A percentile compares a stretch with the other conserved stretches of the same genome.
Conservation (phyloP, 2,888 invertebrate genomes). For the Strigamia maritima region DNA sequence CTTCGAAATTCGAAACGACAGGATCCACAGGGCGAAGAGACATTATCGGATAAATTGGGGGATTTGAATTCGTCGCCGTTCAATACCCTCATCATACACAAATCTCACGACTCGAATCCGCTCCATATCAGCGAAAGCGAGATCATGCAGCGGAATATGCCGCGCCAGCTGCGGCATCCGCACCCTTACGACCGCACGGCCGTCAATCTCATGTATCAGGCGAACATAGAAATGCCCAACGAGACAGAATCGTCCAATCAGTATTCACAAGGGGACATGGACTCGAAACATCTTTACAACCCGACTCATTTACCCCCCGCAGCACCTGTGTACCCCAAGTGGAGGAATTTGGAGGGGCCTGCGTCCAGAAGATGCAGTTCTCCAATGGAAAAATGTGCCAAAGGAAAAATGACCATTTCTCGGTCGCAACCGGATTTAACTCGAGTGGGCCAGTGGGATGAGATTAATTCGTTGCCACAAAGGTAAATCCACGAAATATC, state of each 20-base stretch:
- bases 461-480: conserved; percentile 33
- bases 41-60: conserved; percentile 43
- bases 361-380: conserved; percentile 45
- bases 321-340: conserved; percentile 48
- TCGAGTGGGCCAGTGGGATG: conserved; percentile 51
- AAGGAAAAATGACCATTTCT: conserved; percentile 55
- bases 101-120: conserved; percentile 36
- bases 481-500: not conserved
- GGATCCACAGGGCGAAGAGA: conserved; percentile 90
- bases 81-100: conserved; percentile 38
- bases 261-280: conserved; percentile 45
- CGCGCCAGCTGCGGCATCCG: not conserved
- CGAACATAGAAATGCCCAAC: conserved; percentile 55
- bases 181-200: not conserved
- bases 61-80: conserved; percentile 36
- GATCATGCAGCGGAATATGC: conserved; percentile 35
- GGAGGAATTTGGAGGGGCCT: conserved; percentile 35
- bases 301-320: conserved; percentile 47
- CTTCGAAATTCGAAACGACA: conserved; percentile 77
- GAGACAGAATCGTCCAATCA: conserved; percentile 81
- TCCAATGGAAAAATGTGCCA: conserved; percentile 45
- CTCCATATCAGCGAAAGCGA: conserved; percentile 34
- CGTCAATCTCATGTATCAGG: not conserved
- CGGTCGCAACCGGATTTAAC: conserved; percentile 81
- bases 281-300: conserved; percentile 41